These are phyloP conservation scores for Paedocypris sp. DNA, from an alignment of 2,113 vertebrate genomes.

Conservation along the genomic window DNA sequence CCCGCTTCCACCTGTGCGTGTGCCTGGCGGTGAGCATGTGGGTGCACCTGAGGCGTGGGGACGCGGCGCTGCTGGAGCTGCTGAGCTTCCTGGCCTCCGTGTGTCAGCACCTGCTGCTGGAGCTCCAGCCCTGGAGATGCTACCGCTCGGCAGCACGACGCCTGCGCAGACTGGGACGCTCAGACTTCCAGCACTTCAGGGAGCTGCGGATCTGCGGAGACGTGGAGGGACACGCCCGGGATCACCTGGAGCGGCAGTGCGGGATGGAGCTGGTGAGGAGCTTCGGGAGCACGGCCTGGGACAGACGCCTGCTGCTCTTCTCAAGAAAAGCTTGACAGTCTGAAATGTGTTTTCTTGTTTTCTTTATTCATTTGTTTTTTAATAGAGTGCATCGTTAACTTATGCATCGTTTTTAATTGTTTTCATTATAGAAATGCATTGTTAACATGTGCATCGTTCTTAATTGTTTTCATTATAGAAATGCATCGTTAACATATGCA, in stretches of 20 bases:
- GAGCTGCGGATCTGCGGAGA: slow-evolving; percentile 70
- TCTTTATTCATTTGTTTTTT: no score
- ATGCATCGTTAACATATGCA: no score
- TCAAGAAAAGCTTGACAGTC: no score
- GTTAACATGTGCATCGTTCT: no score
- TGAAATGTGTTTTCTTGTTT: no score
- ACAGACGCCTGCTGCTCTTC: slow-evolving; percentile 77
- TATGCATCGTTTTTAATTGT: no score
- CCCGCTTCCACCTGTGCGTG: slow-evolving; percentile 69
- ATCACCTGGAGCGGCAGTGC: slow-evolving; percentile 67
- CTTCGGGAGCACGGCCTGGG: slow-evolving; percentile 81
- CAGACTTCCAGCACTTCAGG: slow-evolving; percentile 79
- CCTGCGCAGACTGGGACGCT: slow-evolving; percentile 73
- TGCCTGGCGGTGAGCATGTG: slow-evolving; percentile 95
- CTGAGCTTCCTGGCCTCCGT: slow-evolving; percentile 66
- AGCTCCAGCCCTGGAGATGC: slow-evolving; percentile 90
- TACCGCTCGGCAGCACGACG: slow-evolving; percentile 81
- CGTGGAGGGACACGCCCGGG: slow-evolving; percentile 53
- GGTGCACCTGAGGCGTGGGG: slow-evolving; percentile 88
- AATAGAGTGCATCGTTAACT: no score
- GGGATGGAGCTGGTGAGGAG: slow-evolving; percentile 70
- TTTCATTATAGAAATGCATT: no score
- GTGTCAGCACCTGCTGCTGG: slow-evolving; percentile 70
- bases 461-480: no score
- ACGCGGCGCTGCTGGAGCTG: slow-evolving; percentile 65